These are phyloP conservation scores for Mastigias papua DNA, from an alignment of 30 jellyfish, hydroid and myxozoan species.

Conservation along the genomic window DNA sequence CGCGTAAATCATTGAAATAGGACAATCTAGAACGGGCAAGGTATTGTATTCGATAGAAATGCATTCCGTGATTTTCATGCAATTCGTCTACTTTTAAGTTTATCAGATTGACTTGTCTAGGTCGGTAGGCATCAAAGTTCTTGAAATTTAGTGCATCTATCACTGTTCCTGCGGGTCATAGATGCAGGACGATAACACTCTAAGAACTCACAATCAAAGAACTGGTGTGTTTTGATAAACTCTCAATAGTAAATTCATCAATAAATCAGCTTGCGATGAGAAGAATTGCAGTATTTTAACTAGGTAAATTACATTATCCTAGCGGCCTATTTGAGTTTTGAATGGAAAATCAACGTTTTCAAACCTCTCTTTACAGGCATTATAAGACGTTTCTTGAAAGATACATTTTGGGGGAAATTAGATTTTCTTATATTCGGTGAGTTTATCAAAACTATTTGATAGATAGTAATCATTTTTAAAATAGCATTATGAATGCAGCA, in stretches of 20 bases:
- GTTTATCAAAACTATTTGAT: neutral
- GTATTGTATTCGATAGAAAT: no score
- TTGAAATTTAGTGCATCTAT: neutral
- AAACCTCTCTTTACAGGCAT: conserved; percentile 32
- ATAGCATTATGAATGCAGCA: neutral
- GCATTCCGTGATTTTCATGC: no score
- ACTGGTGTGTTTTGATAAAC: neutral
- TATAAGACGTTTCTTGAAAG: conserved; percentile 74
- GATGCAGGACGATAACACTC: neutral
- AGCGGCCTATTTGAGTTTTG: neutral
- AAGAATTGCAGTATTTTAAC: neutral
- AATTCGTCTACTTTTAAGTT: no score
- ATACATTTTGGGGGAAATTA: conserved; percentile 84
- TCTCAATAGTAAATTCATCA: neutral
- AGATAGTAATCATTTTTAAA: neutral
- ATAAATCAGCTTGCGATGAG: neutral
- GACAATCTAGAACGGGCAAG: no score
- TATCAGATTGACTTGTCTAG: no score
- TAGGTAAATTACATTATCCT: neutral
- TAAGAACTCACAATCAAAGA: neutral
- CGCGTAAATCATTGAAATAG: no score
- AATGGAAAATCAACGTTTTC: neutral
- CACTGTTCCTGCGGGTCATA: neutral
- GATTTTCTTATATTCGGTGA: conserved; percentile 75
- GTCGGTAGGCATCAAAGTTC: neutral